Conservation (phyloP, 92 coral and sea anemone species). For the Epizoanthus illoricatus region DNA sequence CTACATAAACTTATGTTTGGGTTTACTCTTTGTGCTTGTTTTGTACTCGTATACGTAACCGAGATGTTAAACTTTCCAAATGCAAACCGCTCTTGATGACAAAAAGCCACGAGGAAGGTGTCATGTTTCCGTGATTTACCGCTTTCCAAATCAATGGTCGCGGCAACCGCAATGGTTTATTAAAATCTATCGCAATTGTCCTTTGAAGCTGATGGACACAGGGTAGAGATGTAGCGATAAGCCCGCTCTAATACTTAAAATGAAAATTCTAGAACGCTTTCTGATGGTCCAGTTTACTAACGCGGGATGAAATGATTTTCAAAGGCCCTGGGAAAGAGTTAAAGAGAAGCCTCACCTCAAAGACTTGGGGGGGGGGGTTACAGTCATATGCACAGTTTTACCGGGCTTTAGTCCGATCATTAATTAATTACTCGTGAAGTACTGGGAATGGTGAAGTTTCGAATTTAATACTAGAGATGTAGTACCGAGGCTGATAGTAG, state of each 20-base stretch:
- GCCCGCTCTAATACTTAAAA: background rate
- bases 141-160: background rate
- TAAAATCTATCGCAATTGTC: background rate
- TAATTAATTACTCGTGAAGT: too few species aligned
- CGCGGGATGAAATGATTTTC: too few species aligned
- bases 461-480: too few species aligned
- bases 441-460: too few species aligned
- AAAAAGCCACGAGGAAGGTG: slow-evolving; percentile 16
- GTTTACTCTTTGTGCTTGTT: background rate
- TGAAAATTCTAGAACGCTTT: background rate
- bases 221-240: background rate
- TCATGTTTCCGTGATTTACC: slow-evolving; percentile 14
- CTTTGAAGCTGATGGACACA: background rate
- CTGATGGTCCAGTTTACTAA: background rate
- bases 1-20: background rate
- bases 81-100: background rate
- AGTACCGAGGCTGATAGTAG: too few species aligned
- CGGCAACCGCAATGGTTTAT: background rate
- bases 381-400: too few species aligned
- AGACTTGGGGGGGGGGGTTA: too few species aligned
- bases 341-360: too few species aligned
- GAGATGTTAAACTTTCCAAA: too few species aligned
- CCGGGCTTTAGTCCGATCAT: too few species aligned
- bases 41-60: too few species aligned
- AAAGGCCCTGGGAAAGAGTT: too few species aligned